Evolutionary conservation across 2,888 invertebrate species (phyloP).

Genomic region (Lymantria monacha): DNA sequence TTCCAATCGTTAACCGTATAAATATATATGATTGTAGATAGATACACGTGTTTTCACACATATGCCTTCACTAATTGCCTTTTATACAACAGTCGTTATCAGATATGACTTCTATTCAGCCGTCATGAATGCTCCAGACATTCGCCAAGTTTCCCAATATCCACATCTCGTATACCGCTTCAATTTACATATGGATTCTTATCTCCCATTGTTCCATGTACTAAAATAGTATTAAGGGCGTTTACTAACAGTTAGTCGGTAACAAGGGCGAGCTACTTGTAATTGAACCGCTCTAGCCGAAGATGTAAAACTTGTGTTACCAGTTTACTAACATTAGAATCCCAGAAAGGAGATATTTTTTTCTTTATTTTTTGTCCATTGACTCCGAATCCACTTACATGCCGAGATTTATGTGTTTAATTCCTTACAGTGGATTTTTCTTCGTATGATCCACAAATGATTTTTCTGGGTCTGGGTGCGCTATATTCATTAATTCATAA

Average conservation of each 20-base stretch:
- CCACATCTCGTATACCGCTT: slow-evolving; percentile 28
- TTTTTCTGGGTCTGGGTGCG: too few species aligned
- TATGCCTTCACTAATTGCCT: slow-evolving; percentile 1
- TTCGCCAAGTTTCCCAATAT: slow-evolving; percentile 33
- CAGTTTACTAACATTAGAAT: neutral
- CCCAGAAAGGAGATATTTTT: neutral
- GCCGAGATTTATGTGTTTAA: too few species aligned
- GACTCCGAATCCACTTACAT: too few species aligned
- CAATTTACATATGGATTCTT: slow-evolving; percentile 48
- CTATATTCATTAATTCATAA: too few species aligned
- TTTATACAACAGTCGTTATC: slow-evolving; percentile 3
- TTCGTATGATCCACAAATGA: too few species aligned
- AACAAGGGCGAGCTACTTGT: slow-evolving; percentile 2
- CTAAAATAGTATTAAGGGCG: slow-evolving; percentile 24
- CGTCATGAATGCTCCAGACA: slow-evolving; percentile 22
- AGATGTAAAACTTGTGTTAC: neutral
- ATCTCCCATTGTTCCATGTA: slow-evolving; percentile 45
- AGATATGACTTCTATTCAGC: slow-evolving; percentile 8
- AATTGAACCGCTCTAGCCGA: neutral
- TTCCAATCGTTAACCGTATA: slow-evolving; percentile 4
- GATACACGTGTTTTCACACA: slow-evolving; percentile 2
- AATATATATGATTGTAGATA: neutral
- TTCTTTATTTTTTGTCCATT: too few species aligned
- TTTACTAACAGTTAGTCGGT: slow-evolving; percentile 10
- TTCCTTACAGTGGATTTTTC: too few species aligned